Evolutionary conservation across 2,113 vertebrate genomes (phyloP), one percentile per base, ranked within the genome.

Genomic region (Puntigrus tetrazona): DNA sequence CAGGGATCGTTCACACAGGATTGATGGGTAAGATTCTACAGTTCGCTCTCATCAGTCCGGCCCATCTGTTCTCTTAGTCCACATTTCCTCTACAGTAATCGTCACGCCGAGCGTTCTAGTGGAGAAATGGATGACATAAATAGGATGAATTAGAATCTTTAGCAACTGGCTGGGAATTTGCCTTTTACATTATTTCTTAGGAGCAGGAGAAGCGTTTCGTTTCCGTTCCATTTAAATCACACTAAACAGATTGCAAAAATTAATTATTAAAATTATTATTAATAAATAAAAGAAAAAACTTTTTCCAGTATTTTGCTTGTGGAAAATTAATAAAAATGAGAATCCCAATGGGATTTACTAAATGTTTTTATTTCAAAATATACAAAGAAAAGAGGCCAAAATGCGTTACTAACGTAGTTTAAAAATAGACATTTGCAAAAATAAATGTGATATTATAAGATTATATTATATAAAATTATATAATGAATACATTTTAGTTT

Each of bases 21-120:
- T 75, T 20, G 45, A 81, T 78, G 72, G 69, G 27, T 83, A 50
- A 22, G 70, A 85, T 31, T 87, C 52, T 63, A 82, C 76, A 73
- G 73, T 84, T 80, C 59, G 36, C 82, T 83, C 69, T 85, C 65
- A 47, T 85, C 65, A 47, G 67, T 65, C n/a, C 77, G 10, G 25
- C 29, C 81, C 84, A 86, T 86, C 87, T 88, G 87, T 47, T 86
- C 81, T 45, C 74, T 73, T 77, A 72, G 70, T 50, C 38, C 4
- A 41, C 55, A 2, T 63, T 75, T 75, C 43, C n/a, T 75, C 41
- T 18, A 31, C 73, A 75, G 25, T 31, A 18, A 75, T 75, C 41
- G 1, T 18, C 43, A 75, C 4, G 0, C 14, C 3, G 3, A 75
- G 73, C 73, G 50, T 75, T 29, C 43, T 47, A 18, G 14, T 31